A percentile compares a stretch with the other conserved stretches of the same genome.
phyloP scores from a whole-genome alignment of 1,140 invertebrate species.

The Euura saliciscinereae region DNA sequence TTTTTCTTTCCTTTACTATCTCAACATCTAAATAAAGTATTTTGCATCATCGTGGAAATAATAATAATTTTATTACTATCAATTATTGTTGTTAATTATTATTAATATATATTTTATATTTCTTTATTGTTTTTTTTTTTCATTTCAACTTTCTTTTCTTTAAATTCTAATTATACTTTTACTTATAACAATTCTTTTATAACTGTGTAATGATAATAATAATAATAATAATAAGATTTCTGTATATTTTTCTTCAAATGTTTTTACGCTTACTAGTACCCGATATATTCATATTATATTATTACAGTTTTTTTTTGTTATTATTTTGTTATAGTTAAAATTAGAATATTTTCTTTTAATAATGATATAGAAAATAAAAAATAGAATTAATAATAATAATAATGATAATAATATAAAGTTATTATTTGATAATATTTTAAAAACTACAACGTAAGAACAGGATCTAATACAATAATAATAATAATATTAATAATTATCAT shows the following conservation, averaged over 20 bases:
- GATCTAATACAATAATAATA: conserved; percentile 2
- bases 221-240: no score
- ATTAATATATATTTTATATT: background rate
- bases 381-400: conserved; percentile 8
- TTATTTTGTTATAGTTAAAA: no score
- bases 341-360: no score
- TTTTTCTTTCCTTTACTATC: no score
- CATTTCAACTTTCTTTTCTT: background rate
- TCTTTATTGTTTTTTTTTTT: background rate
- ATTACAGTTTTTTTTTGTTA: no score
- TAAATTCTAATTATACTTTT: background rate
- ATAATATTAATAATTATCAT: conserved; percentile 13
- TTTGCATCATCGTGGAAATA: no score
- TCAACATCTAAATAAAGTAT: no score
- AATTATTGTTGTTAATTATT: background rate
- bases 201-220: background rate
- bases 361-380: background rate
- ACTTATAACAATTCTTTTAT: no score
- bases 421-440: background rate
- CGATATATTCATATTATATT: no score
- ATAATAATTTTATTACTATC: no score
- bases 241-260: no score
- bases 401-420: background rate
- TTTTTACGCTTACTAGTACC: no score
- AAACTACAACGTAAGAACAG: conserved; percentile 13